Percentiles rank a stretch among this genome's conserved stretches.
Conservation (phyloP, 2,113 vertebrate genomes). For the Nymphicus hollandicus region DNA sequence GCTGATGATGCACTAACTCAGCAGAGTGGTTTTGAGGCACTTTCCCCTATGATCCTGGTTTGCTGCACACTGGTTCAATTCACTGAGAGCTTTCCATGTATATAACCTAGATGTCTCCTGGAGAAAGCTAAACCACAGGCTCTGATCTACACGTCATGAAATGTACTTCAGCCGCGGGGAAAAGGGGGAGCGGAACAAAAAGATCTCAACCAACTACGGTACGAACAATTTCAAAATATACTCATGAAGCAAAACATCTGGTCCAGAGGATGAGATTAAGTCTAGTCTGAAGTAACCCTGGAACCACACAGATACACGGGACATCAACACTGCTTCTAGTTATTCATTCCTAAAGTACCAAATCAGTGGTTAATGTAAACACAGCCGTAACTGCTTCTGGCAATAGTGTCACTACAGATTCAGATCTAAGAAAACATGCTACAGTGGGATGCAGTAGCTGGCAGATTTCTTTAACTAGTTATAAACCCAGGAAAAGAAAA, state of each 20-base stretch:
- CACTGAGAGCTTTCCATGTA: background rate
- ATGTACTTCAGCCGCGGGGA: background rate
- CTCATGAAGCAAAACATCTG: background rate
- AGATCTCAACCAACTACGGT: background rate
- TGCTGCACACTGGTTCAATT: background rate
- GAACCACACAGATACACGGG: background rate
- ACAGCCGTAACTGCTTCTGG: background rate
- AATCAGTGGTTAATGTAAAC: background rate
- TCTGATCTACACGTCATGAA: background rate
- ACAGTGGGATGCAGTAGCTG: background rate
- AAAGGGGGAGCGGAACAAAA: background rate
- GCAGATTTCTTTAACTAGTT: background rate
- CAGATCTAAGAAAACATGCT: background rate
- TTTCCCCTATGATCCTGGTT: background rate
- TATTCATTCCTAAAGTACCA: background rate
- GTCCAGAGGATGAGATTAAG: background rate
- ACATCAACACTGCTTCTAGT: background rate
- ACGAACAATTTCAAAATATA: background rate
- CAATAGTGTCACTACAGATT: background rate
- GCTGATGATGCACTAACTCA: background rate
- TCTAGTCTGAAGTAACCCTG: background rate
- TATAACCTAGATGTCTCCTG: background rate
- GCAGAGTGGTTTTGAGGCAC: background rate
- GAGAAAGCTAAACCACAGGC: background rate
- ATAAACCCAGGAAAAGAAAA: background rate